Base-by-base conservation (phyloP, 2,888 invertebrate species). In the Drosophila greeni region DNA sequence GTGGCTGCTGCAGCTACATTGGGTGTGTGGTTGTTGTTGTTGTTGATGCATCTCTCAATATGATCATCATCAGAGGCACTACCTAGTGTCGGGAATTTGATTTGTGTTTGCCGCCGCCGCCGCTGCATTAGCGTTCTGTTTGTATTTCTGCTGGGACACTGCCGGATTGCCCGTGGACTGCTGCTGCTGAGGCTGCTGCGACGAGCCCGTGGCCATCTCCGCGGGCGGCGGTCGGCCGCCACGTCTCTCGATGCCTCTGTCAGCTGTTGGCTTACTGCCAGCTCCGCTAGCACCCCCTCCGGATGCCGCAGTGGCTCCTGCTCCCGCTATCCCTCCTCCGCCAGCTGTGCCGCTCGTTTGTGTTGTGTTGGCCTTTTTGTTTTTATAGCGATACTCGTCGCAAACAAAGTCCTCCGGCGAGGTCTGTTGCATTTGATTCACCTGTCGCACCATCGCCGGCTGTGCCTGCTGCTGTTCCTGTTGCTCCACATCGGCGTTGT, bases 71-170 rank as follows among this genome's bases (percentile, higher is more conserved):
- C 55, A 40, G 80, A 86, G 86, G 74, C 89, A 89, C 89, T 89
- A 89, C 89, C 89, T 89, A 89, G 89, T 86, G 85, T 89, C 88
- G 70, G 89, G 89, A 78, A 89, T 86, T 86, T 88, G 88, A 86
- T 88, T 89, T 85, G 88, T 82, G 70, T 85, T 84, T 82, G 88
- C 74, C 64, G 76, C 76, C 76, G 87, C 52, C 82, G 88, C 74
- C 72, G 40, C 40, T 75, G 87, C 53, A 70, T 72, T 84, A 72
- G 83, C 73, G 76, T 72, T 82, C 60, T 85, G 85, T 79, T 88
- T 88, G 65, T 85, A 84, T 85, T 87, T 86, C 70, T 86, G 87
- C 74, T 86, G 85, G 60, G 79, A 58, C 37, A 70, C 56, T n/a
- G 62, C 54, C 34, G 55, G 55, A 45, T 39, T 60, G 11, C 20